Evolutionary conservation across 1,140 invertebrate species (phyloP).

Genomic region (Parasteatoda tepidariorum): DNA sequence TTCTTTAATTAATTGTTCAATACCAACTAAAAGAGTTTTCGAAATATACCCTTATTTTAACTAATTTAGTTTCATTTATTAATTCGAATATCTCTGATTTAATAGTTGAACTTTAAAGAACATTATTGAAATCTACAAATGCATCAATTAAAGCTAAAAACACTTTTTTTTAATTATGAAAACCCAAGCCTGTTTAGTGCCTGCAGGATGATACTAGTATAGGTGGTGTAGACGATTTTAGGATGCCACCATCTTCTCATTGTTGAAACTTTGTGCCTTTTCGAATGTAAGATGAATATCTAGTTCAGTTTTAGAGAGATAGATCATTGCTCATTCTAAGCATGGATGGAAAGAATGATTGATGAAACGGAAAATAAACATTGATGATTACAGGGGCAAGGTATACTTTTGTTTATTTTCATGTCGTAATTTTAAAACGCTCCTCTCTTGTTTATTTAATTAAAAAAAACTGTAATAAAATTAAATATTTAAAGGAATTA

Average conservation of each 20-base stretch:
- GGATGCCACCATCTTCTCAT: constrained; percentile 12
- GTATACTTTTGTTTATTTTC: neutral
- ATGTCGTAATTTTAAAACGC: neutral
- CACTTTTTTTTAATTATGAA: neutral
- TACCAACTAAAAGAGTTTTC: no score
- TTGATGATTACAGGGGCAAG: neutral
- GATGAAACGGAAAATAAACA: neutral
- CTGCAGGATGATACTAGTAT: constrained; percentile 3
- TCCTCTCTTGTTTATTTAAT: neutral
- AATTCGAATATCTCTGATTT: no score
- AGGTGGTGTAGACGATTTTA: neutral
- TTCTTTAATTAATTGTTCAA: no score
- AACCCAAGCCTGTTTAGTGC: constrained; percentile 29
- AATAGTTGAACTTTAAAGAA: no score
- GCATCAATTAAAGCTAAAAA: no score
- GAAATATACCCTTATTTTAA: no score
- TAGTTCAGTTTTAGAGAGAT: constrained; percentile 48
- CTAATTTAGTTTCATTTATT: no score
- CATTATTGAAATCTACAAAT: no score
- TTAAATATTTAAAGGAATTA: neutral
- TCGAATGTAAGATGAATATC: constrained; percentile 16
- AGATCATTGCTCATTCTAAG: constrained; percentile 30
- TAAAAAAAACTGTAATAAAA: neutral
- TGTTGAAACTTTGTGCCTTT: constrained; percentile 59
- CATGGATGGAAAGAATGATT: neutral